phyloP scores from a whole-genome alignment of 2,113 vertebrate genomes.

The Ondatra zibethicus region DNA sequence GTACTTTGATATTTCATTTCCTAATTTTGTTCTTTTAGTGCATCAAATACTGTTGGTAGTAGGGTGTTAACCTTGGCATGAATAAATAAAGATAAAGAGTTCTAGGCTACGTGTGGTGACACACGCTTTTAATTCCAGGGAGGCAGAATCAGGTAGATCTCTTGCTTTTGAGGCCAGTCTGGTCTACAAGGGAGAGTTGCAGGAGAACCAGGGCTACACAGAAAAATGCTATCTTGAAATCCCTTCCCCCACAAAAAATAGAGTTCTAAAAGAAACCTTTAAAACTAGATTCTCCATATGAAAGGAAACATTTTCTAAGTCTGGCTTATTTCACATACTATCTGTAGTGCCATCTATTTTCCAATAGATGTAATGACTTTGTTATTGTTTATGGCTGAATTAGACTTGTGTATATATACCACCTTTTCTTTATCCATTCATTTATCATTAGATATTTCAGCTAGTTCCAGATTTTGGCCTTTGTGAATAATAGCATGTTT shows the following conservation, averaged over 20 bases:
- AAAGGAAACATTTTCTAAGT: neutral
- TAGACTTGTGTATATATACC: neutral
- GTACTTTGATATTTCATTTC: neutral
- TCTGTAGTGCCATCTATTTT: neutral
- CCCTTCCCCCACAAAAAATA: neutral
- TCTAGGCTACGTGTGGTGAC: neutral
- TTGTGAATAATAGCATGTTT: conserved; percentile 18
- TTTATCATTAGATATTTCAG: neutral
- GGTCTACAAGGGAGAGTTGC: neutral
- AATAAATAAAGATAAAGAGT: neutral
- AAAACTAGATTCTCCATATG: neutral
- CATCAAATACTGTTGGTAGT: neutral
- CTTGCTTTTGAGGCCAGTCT: neutral
- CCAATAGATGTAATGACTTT: neutral
- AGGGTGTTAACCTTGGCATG: neutral
- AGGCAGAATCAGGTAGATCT: neutral
- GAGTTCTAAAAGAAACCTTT: neutral
- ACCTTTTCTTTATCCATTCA: neutral
- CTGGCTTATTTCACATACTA: neutral
- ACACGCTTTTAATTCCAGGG: neutral
- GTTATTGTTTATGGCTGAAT: neutral
- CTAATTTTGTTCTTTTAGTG: neutral
- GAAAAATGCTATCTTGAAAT: neutral
- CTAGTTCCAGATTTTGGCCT: neutral
- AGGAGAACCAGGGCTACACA: neutral